Evolutionary conservation across 2,113 vertebrate species (phyloP), one percentile per base, ranked within the genome.

Genomic region (Malurus elegans): DNA sequence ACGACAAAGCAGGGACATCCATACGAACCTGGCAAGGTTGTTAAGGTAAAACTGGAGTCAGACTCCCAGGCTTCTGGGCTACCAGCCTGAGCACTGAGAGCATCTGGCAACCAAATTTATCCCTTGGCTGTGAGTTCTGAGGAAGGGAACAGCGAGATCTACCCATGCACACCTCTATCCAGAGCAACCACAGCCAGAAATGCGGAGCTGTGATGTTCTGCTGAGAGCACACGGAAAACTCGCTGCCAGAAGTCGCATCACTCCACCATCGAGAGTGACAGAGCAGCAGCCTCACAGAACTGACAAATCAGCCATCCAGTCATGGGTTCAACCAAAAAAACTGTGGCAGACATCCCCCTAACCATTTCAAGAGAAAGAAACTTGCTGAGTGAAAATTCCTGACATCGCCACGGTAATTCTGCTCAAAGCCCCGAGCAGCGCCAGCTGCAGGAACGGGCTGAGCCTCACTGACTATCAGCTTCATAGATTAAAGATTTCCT

Each of bases 401-500:
- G 95, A 92, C 88, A 80, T 40, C 67, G 51, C 36, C 40, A 32
- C 2, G 44, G 64, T 67, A 83, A 86, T 92, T 88, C 72, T 36
- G 45, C 48, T 94, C 75, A 86, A 80, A 93, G 64, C 44, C 79
- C 64, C 14, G 10, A 36, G 64, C 72, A 90, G 75, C 78, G 48
- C 67, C 88, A 90, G 82, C 51, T 92, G 78, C 19, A 44, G 31
- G 60, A 73, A 83, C 0, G 18, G 94, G 57, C 56, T 80, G 85
- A 95, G n/a, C 85, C 80, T 90, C 45, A 1, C 57, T 91, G 89
- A 72, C 75, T 79, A 80, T 57, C 89, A 90, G 12, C 76, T 90
- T 86, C 76, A 54, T 29, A 75, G 70, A 90, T 89, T 61, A 94
- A 76, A 95, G 71, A 81, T 69, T 75, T 91, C 65, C 56, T 67